Evolutionary conservation across 2,888 invertebrate genomes (phyloP), one percentile per base, ranked within the genome.

Genomic region (Chironomus riparius): DNA sequence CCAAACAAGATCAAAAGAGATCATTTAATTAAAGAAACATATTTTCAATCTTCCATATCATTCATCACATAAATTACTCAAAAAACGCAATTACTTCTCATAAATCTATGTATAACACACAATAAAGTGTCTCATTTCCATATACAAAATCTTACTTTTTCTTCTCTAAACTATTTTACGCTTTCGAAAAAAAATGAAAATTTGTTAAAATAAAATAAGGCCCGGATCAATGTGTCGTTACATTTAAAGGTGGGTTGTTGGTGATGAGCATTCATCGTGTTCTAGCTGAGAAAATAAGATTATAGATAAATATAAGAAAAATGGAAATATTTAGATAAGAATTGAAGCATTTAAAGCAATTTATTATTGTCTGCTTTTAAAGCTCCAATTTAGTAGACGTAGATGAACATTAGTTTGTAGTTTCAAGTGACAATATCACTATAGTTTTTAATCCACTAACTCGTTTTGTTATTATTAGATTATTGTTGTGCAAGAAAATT

Each of bases 221-320:
- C 77, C 77, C 76, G 74, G 78, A 76, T 77, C 78, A 79, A 78
- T 79, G 79, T 77, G 77, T 77, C 77, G 48, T 78, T 21, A 61
- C 50, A 56, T 65, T 78, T 15, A 78, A 78, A 78, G 79, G 79
- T 79, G 77, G 78, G 79, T 78, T 50, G 38, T 28, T 56, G 62
- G 38, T 38, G 38, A 38, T 38, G 38, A 38, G 10, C 7, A 38
- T 15, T 13, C 50, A 70, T 48, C 13, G 47, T 13, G 47, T 70
- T 70, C 69, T 18, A 13, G 69, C n/a, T 38, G 21, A 38, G 70
- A 21, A 21, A 28, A 12, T 13, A 48, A 47, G 47, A 70, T 18
- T 18, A 70, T 48, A 13, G n/a, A 18, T 18, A 21, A 68, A 24
- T 21, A 12, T 24, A 22, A n/a, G 15, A 68, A 13, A 15, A 18